A percentile compares a stretch with the other conserved stretches of the same genome.
phyloP scores from a whole-genome alignment of 2,888 invertebrate genomes.

The Heliconius cydno region DNA sequence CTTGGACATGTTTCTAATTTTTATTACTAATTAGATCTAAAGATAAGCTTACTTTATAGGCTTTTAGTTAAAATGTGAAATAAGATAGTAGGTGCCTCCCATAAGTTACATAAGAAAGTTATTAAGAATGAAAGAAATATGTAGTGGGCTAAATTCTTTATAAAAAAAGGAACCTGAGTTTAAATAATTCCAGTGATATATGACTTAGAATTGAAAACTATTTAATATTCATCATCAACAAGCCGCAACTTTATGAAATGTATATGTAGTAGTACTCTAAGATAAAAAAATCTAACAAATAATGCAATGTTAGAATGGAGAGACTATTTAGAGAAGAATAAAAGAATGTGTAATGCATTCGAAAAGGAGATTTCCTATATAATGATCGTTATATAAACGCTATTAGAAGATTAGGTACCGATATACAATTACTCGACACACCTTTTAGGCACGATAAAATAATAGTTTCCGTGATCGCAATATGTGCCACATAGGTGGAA shows the following conservation, averaged over 20 bases:
- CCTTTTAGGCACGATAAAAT: conserved; percentile 11
- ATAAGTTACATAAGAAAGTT: background rate
- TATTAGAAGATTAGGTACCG: background rate
- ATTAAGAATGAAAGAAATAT: background rate
- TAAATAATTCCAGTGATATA: background rate
- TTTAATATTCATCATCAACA: background rate
- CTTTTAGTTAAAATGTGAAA: conserved; percentile 3
- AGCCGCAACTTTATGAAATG: too few species aligned
- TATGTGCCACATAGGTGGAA: background rate
- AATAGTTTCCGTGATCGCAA: background rate
- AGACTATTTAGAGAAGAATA: background rate
- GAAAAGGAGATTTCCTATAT: background rate
- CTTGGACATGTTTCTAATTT: conserved; percentile 43
- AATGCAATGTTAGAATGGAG: background rate
- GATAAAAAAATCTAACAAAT: background rate
- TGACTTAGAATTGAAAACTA: background rate
- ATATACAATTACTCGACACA: background rate
- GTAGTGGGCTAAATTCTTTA: background rate
- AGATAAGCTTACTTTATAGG: conserved; percentile 38
- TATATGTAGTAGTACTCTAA: background rate
- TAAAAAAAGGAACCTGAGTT: background rate
- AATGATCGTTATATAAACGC: background rate
- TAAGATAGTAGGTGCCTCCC: background rate
- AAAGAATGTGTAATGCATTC: background rate
- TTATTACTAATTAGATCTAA: conserved; percentile 33